Conservation (phyloP, 2,113 vertebrate species). For the Polyodon spathula region DNA sequence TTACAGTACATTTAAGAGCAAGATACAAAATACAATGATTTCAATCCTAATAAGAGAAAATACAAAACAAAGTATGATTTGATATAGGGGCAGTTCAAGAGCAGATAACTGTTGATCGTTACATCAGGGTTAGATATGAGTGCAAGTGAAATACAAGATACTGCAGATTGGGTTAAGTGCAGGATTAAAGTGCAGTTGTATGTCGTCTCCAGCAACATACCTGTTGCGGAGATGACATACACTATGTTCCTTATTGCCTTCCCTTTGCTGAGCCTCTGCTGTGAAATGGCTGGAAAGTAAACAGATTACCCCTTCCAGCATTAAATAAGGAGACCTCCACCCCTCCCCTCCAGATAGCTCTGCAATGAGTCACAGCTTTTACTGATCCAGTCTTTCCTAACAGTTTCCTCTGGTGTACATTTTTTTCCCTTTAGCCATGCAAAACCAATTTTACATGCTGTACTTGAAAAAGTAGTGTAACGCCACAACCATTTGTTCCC, state of each 20-base stretch:
- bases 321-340: constrained; percentile 41
- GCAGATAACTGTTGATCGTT: no score
- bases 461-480: constrained; percentile 21
- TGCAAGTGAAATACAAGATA: no score
- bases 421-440: constrained; percentile 43
- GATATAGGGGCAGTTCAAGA: no score
- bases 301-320: constrained; percentile 46
- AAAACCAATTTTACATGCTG: constrained; percentile 40
- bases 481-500: constrained; percentile 20
- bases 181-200: no score
- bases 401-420: constrained; percentile 57
- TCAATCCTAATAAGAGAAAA: no score
- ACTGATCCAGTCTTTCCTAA: constrained; percentile 40
- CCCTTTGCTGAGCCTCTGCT: constrained; percentile 43
- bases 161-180: no score
- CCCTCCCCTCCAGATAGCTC: constrained; percentile 51
- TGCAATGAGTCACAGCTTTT: constrained; percentile 52
- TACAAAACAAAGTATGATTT: no score
- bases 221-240: not conserved
- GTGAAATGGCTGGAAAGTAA: constrained; percentile 54
- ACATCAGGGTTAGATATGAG: no score
- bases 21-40: no score
- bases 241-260: constrained; percentile 21
- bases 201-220: not conserved
- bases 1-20: no score